Evolutionary conservation across 1,140 invertebrate genomes (phyloP).

Genomic region (Rhopalosiphum padi): DNA sequence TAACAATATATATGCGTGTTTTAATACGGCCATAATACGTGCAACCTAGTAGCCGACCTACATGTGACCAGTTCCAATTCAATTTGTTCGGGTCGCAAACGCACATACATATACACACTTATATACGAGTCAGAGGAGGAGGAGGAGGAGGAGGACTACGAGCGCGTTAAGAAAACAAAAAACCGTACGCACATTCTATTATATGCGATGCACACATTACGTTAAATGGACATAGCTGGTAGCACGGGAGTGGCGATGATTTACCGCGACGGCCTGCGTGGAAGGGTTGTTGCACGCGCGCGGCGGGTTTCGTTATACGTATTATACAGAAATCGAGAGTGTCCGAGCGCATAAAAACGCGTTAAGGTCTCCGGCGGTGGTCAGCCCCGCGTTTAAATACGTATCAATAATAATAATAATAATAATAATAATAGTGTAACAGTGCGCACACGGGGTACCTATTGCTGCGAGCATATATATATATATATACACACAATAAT

Average conservation of each 20-base stretch:
- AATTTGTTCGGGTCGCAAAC: conserved; percentile 23
- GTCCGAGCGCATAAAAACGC: no score
- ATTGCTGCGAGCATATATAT: not conserved
- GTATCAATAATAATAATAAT: not conserved
- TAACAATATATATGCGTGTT: not conserved
- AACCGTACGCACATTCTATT: no score
- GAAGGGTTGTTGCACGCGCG: conserved; percentile 43
- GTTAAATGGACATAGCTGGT: not conserved
- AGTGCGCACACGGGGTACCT: not conserved
- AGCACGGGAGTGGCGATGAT: conserved; percentile 11
- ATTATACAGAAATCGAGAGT: not conserved
- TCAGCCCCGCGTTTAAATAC: not conserved
- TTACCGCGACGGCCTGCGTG: not conserved
- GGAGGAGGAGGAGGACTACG: not conserved
- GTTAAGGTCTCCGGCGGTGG: not conserved
- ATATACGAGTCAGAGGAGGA: not conserved
- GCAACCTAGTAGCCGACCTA: not conserved
- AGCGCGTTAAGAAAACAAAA: not conserved
- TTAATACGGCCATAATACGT: not conserved
- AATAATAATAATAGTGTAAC: not conserved
- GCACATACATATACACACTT: not conserved
- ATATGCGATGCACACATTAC: no score
- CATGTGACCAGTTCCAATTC: conserved; percentile 35
- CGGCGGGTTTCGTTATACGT: not conserved
- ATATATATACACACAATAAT: not conserved